These are phyloP conservation scores for Caenorhabditis auriculariae DNA, from an alignment of 2,888 invertebrate species.

Conservation along the genomic window DNA sequence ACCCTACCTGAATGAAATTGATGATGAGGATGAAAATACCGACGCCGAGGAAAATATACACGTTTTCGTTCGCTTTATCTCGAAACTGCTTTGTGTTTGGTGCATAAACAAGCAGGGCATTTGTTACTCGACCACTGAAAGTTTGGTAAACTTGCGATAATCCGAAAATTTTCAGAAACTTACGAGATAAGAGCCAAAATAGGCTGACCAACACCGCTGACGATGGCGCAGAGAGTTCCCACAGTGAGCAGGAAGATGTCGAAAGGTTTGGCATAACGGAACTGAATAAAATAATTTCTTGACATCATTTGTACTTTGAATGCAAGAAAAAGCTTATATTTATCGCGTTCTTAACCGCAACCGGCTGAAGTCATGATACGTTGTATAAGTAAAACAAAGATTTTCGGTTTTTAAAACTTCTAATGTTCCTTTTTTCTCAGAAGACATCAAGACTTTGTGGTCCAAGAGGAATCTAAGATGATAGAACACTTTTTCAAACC, in stretches of 20 bases:
- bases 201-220: constrained; percentile 47
- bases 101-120: constrained; percentile 42
- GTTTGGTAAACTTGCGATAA: not conserved
- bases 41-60: constrained; percentile 54
- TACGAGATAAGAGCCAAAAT: constrained; percentile 43
- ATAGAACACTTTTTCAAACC: too few relatives aligned
- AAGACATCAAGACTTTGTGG: too few relatives aligned
- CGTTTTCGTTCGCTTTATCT: constrained; percentile 44
- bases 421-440: not conserved
- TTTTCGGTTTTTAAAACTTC: not conserved
- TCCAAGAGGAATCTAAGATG: too few relatives aligned
- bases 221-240: constrained; percentile 39
- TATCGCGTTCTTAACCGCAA: too few relatives aligned
- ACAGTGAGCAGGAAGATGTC: constrained; percentile 40
- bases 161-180: not conserved
- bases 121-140: constrained; percentile 46
- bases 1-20: constrained; percentile 46
- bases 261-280: constrained; percentile 41
- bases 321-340: too few relatives aligned
- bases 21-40: constrained; percentile 41
- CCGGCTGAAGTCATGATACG: too few relatives aligned
- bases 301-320: too few relatives aligned
- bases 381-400: too few relatives aligned
- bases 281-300: constrained; percentile 30
- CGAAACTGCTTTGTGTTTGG: constrained; percentile 40